These are phyloP conservation scores for Podocnemis expansa DNA, from an alignment of 2,113 vertebrate genomes.

Conservation along the genomic window DNA sequence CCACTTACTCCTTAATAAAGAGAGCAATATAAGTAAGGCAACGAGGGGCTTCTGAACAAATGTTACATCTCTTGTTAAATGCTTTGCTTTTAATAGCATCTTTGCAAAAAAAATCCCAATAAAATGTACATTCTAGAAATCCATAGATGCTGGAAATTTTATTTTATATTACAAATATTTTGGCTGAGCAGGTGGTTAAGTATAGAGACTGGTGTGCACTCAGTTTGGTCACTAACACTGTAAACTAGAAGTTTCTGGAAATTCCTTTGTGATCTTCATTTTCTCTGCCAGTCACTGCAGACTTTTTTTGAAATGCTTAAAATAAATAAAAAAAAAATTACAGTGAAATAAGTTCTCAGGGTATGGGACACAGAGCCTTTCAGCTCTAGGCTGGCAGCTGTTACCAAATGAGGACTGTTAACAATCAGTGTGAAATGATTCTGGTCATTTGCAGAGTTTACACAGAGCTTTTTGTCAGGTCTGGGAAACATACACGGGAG, in stretches of 20 bases:
- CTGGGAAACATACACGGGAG: no score
- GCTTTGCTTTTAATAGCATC: neutral
- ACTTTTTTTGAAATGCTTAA: neutral
- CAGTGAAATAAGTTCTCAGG: neutral
- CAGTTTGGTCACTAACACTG: neutral
- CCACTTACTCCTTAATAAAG: neutral
- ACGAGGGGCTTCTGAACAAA: neutral
- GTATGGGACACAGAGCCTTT: neutral
- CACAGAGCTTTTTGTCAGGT: no score
- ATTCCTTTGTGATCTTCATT: neutral
- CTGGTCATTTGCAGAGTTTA: neutral
- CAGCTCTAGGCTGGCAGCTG: neutral
- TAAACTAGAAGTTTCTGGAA: neutral
- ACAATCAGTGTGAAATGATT: neutral
- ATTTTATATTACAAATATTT: conserved; percentile 3
- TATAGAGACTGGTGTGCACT: neutral
- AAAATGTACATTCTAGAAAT: neutral
- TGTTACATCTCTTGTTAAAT: neutral
- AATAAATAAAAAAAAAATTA: neutral
- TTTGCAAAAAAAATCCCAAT: conserved; percentile 18
- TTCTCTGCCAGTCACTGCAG: neutral
- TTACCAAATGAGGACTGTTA: neutral
- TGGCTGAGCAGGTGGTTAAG: neutral
- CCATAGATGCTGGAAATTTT: neutral
- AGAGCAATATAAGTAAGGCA: neutral